Evolutionary conservation across 92 coral and sea anemone species (phyloP).

Genomic region (Epizoanthus scotinus): DNA sequence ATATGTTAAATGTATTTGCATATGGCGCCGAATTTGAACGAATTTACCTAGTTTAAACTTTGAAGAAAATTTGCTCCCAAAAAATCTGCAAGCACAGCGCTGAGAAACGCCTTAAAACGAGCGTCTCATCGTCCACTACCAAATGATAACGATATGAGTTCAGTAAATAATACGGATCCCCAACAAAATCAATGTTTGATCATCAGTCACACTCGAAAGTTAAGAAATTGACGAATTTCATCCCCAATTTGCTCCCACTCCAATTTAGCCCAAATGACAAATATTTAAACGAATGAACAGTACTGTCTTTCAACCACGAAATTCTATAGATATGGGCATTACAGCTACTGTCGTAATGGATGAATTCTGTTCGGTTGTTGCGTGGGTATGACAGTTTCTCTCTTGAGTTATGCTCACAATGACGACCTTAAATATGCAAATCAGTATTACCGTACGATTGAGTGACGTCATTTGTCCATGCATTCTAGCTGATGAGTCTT

Average conservation of each 20-base stretch:
- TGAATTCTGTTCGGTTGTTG: not conserved
- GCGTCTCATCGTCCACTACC: constrained; percentile 14
- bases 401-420: not conserved
- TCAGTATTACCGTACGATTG: not conserved
- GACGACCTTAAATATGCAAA: constrained; percentile 12
- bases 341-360: not conserved
- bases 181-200: not conserved
- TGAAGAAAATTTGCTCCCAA: too few species aligned
- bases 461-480: constrained; percentile 23
- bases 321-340: not conserved
- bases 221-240: constrained; percentile 9
- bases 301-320: constrained; percentile 7
- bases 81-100: too few species aligned
- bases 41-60: too few species aligned
- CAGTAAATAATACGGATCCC: not conserved
- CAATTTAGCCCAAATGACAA: not conserved
- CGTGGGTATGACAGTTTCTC: constrained; percentile 1
- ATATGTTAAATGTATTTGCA: too few species aligned
- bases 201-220: constrained; percentile 8
- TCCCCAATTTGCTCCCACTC: not conserved
- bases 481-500: constrained; percentile 5
- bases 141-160: constrained; percentile 5
- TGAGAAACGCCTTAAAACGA: constrained; percentile 1
- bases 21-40: too few species aligned
- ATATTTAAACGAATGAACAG: not conserved